Percentiles rank a stretch among this genome's conserved stretches.
These are phyloP conservation scores for Carposina sasakii DNA, from an alignment of 1,140 invertebrate species.

Conservation along the genomic window DNA sequence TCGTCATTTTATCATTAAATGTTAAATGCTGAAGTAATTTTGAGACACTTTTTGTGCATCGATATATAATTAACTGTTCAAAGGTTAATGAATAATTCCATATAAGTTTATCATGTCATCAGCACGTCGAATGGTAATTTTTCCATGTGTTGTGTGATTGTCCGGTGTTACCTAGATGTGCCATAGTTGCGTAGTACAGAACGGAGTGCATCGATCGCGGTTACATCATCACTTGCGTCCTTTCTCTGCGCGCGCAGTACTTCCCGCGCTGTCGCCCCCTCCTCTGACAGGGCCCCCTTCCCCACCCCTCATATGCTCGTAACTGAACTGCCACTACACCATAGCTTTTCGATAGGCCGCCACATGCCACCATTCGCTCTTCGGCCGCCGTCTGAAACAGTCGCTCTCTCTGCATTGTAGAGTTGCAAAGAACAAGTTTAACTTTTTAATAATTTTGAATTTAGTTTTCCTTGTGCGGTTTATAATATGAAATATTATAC, in stretches of 20 bases:
- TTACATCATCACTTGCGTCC: conserved; percentile 67
- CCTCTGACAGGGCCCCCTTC: conserved; percentile 16
- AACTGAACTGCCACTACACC: too few species aligned
- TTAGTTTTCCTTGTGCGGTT: conserved; percentile 21
- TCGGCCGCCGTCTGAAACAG: conserved; percentile 38
- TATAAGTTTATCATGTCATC: too few species aligned
- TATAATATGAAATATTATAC: neutral
- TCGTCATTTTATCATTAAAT: too few species aligned
- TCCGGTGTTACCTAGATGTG: too few species aligned
- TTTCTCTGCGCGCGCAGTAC: conserved; percentile 65
- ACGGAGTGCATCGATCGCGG: conserved; percentile 66
- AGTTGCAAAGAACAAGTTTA: conserved; percentile 41
- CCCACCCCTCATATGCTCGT: conserved; percentile 34
- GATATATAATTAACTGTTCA: too few species aligned
- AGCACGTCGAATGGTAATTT: too few species aligned
- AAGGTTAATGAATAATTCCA: too few species aligned
- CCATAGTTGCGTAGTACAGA: conserved; percentile 38
- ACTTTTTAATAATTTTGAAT: conserved; percentile 35
- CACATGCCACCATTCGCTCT: conserved; percentile 53
- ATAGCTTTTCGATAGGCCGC: conserved; percentile 42
- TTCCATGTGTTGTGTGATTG: too few species aligned
- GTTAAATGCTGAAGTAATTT: too few species aligned
- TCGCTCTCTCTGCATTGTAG: conserved; percentile 29
- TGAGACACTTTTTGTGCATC: too few species aligned
- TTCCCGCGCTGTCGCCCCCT: conserved; percentile 27